phyloP scores from a whole-genome alignment of 2,113 vertebrate genomes.

The Mus musculus region GRCm39 chrX:59762501-59763000 shows the following conservation, averaged over 20 bases:
- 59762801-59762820: slow-evolving; percentile 4
- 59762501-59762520: background rate
- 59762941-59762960: slow-evolving; percentile 36
- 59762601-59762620: slow-evolving; percentile 1
- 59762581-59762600: background rate
- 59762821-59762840: slow-evolving; percentile 49
- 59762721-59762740: slow-evolving; percentile 24
- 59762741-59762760: slow-evolving; percentile 36
- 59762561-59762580: background rate
- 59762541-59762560: background rate
- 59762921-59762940: slow-evolving; percentile 53
- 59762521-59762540: background rate
- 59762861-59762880: slow-evolving; percentile 25
- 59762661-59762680: slow-evolving; percentile 17
- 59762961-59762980: slow-evolving; percentile 26
- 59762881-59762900: slow-evolving; percentile 34
- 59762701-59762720: slow-evolving; percentile 28
- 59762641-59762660: background rate
- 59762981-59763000: slow-evolving; percentile 62
- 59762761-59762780: slow-evolving; percentile 52
- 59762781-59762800: slow-evolving; percentile 54
- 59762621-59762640: background rate
- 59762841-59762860: slow-evolving; percentile 43
- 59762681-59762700: slow-evolving; percentile 50
- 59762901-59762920: slow-evolving; percentile 53